phyloP scores from a whole-genome alignment of 1,140 invertebrate genomes.

The Triops cancriformis region DNA sequence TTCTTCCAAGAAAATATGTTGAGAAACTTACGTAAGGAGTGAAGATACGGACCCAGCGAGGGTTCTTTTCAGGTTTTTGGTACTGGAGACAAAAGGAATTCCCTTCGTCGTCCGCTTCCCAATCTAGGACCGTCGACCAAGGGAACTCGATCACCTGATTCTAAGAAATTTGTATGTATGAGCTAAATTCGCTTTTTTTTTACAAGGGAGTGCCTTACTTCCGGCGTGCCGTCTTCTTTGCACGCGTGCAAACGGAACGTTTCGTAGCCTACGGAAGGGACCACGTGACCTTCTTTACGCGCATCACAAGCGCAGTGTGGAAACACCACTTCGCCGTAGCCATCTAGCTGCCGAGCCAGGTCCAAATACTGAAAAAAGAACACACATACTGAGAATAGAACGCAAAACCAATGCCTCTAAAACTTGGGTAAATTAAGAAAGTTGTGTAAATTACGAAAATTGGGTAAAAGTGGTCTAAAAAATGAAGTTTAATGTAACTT shows the following conservation, averaged over 20 bases:
- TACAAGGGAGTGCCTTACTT: conserved; percentile 47
- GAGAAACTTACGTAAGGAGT: conserved; percentile 66
- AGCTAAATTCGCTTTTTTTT: background rate
- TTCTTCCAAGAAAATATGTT: conserved; percentile 26
- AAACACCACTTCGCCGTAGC: conserved; percentile 86
- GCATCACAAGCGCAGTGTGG: conserved; percentile 93
- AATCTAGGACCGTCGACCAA: conserved; percentile 71
- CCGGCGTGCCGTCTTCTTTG: conserved; percentile 71
- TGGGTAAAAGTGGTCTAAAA: no score
- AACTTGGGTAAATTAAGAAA: background rate
- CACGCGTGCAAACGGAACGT: conserved; percentile 80
- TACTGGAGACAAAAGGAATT: conserved; percentile 86
- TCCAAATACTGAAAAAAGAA: conserved; percentile 61
- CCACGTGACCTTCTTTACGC: conserved; percentile 81
- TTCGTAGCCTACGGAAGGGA: conserved; percentile 62
- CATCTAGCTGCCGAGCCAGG: conserved; percentile 71
- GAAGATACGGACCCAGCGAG: conserved; percentile 79
- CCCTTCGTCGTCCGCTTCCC: conserved; percentile 81
- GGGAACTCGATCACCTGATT: conserved; percentile 71
- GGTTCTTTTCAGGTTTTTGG: conserved; percentile 66
- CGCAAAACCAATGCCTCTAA: background rate
- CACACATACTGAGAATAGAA: background rate
- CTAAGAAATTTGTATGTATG: conserved; percentile 36
- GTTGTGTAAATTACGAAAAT: no score
- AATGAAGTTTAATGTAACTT: no score